phyloP scores from a whole-genome alignment of 2,113 vertebrate species.

The Indri indri region DNA sequence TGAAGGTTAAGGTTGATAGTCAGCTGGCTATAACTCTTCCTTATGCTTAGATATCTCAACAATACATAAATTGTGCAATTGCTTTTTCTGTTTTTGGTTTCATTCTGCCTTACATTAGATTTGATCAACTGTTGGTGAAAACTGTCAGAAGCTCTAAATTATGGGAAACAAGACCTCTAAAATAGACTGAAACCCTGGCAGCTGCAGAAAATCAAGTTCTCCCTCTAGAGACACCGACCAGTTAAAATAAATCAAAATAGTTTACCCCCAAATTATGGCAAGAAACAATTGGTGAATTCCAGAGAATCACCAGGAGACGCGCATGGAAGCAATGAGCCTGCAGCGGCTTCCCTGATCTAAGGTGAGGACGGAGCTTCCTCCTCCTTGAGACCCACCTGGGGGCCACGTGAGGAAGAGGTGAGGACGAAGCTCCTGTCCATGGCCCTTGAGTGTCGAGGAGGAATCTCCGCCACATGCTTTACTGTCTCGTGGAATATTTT shows the following conservation, averaged over 20 bases:
- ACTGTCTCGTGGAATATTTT: too few species aligned
- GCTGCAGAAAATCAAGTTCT: not conserved
- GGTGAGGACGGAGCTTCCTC: too few species aligned
- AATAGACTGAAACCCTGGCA: not conserved
- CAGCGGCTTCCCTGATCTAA: too few species aligned
- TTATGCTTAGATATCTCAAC: not conserved
- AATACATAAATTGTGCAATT: not conserved
- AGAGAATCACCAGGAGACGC: too few species aligned
- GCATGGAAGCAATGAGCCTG: rapidly evolving
- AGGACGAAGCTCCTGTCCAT: too few species aligned
- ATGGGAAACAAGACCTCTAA: too few species aligned
- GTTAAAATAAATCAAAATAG: not conserved
- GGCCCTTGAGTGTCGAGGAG: too few species aligned
- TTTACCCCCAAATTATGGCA: not conserved
- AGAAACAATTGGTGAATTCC: too few species aligned
- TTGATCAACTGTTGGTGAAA: not conserved
- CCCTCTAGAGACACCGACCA: not conserved
- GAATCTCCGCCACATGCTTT: too few species aligned
- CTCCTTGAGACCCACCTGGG: too few species aligned
- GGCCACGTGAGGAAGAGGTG: too few species aligned
- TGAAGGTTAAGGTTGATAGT: not conserved
- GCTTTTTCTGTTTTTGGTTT: not conserved
- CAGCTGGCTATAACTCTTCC: not conserved
- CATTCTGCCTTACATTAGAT: not conserved
- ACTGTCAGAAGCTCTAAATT: not conserved